phyloP scores from a whole-genome alignment of 2,888 invertebrate species.

The Cantharis flavilabris region DNA sequence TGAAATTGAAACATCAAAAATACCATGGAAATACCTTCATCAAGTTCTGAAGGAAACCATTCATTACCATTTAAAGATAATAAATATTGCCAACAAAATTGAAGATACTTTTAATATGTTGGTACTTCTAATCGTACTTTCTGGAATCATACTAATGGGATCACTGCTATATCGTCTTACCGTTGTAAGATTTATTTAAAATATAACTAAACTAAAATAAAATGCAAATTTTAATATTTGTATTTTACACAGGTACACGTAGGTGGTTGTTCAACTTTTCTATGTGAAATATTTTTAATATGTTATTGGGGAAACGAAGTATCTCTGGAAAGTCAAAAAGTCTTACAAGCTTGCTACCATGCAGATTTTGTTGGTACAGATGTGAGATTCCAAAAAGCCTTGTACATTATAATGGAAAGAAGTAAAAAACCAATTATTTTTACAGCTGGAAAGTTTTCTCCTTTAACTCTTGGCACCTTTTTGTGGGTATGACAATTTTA shows the following conservation, averaged over 20 bases:
- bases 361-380: slow-evolving; percentile 24
- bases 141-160: slow-evolving; percentile 17
- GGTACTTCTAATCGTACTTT: slow-evolving; percentile 18
- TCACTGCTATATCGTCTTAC: slow-evolving; percentile 9
- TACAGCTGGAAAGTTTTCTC: slow-evolving; percentile 55
- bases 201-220: background rate
- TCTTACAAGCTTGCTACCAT: slow-evolving; percentile 27
- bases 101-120: slow-evolving; percentile 28
- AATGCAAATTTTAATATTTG: background rate
- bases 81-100: slow-evolving; percentile 23
- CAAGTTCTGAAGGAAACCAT: slow-evolving; percentile 8
- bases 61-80: slow-evolving; percentile 28
- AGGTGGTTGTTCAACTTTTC: slow-evolving; percentile 10
- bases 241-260: slow-evolving; percentile 7
- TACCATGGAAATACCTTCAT: slow-evolving; percentile 17
- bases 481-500: slow-evolving; percentile 53
- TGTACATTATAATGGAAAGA: slow-evolving; percentile 56
- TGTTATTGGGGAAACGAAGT: slow-evolving; percentile 35
- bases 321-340: slow-evolving; percentile 27
- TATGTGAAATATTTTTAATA: slow-evolving; percentile 24
- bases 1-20: background rate
- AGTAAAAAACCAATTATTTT: slow-evolving; percentile 56
- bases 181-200: background rate
- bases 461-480: slow-evolving; percentile 58
- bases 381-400: slow-evolving; percentile 43